Percentiles rank a stretch among this genome's conserved stretches.
phyloP scores from a whole-genome alignment of 2,888 invertebrate species.

The Harpagoxenus sublaevis region DNA sequence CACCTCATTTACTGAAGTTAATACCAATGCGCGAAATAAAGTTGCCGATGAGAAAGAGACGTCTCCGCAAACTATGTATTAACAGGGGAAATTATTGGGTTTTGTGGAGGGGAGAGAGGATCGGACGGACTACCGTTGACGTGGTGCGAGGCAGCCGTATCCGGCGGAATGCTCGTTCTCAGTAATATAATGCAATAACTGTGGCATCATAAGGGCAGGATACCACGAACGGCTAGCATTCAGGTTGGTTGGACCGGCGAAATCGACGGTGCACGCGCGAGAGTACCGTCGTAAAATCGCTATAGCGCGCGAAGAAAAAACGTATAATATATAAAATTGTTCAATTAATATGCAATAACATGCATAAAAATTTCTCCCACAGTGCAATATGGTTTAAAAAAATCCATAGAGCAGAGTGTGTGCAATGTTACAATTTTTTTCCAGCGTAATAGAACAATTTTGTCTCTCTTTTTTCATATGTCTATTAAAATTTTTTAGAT shows the following conservation, averaged over 20 bases:
- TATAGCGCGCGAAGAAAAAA: constrained; percentile 16
- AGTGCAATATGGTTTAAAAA: constrained; percentile 24
- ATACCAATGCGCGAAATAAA: constrained; percentile 41
- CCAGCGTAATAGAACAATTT: constrained; percentile 27
- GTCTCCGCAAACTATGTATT: constrained; percentile 61
- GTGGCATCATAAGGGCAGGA: constrained; percentile 75
- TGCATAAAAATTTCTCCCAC: constrained; percentile 4
- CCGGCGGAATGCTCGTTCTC: constrained; percentile 75
- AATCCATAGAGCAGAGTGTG: not conserved
- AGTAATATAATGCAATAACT: constrained; percentile 78
- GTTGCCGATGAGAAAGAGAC: constrained; percentile 46
- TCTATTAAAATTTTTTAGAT: constrained; percentile 31
- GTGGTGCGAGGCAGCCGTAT: constrained; percentile 61
- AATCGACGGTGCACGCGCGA: constrained; percentile 59
- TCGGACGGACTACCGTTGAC: constrained; percentile 64
- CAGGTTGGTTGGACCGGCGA: constrained; percentile 70
- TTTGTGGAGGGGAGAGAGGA: constrained; percentile 24
- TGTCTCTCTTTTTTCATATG: not conserved
- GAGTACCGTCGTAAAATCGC: not conserved
- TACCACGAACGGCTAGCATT: constrained; percentile 75
- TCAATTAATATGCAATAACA: constrained; percentile 55
- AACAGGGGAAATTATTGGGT: constrained; percentile 66
- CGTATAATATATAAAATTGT: constrained; percentile 29
- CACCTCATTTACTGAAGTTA: constrained; percentile 30
- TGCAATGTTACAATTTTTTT: constrained; percentile 33